These are phyloP conservation scores for Myiozetetes cayanensis DNA, from an alignment of 2,113 vertebrate species.

Conservation along the genomic window DNA sequence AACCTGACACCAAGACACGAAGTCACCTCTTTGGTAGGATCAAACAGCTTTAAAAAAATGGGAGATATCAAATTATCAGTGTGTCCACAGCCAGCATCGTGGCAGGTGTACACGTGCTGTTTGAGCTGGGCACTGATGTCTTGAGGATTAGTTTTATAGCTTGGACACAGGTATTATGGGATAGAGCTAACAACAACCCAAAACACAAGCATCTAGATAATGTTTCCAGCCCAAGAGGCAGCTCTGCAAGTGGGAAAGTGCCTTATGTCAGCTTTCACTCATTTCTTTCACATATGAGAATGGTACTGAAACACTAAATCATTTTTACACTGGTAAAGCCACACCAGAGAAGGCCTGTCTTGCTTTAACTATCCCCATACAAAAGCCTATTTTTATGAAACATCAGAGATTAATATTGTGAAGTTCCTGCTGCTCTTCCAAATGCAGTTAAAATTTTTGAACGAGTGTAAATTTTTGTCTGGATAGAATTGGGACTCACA, in stretches of 20 bases:
- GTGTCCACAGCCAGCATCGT: accelerated
- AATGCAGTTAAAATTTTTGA: background rate
- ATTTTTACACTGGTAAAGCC: background rate
- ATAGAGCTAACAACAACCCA: background rate
- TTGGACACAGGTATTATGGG: background rate
- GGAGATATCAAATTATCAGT: background rate
- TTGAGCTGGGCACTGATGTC: background rate
- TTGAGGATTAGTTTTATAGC: background rate
- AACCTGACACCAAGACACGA: background rate
- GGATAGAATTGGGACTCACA: background rate
- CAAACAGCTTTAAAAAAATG: background rate
- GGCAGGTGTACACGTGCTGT: accelerated
- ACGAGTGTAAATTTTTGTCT: background rate
- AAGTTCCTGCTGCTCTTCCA: background rate
- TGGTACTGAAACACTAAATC: background rate
- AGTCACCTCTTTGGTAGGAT: background rate
- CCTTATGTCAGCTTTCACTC: background rate
- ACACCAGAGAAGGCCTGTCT: background rate
- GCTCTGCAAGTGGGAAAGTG: background rate
- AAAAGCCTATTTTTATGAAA: background rate
- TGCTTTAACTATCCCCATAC: background rate
- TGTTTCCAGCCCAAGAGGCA: background rate
- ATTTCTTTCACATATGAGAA: background rate
- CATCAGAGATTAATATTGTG: background rate
- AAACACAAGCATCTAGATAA: background rate